Conservation (phyloP, 2,888 invertebrate species). For the Cryptocephalus primarius region DNA sequence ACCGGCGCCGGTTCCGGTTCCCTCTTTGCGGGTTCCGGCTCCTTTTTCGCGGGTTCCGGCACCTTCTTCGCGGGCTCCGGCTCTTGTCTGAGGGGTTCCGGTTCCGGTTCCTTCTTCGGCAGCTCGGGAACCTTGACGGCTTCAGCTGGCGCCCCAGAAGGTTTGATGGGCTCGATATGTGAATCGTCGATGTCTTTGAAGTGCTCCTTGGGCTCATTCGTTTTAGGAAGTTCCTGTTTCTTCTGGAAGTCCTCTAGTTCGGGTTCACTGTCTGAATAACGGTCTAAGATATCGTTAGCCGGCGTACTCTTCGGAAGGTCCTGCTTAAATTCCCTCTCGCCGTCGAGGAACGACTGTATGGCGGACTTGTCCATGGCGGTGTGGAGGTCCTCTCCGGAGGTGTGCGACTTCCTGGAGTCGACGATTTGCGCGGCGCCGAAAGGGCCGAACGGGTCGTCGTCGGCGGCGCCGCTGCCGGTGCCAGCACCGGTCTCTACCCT, state of each 20-base stretch:
- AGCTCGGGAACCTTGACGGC: constrained; percentile 9
- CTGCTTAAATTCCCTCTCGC: constrained; percentile 22
- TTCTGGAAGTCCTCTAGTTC: constrained; percentile 36
- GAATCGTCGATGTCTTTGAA: constrained; percentile 26
- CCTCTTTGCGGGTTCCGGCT: constrained; percentile 2
- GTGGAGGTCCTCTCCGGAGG: background rate
- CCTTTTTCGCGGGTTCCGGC: constrained; percentile 6
- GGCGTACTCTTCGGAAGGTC: constrained; percentile 7
- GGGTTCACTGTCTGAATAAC: constrained; percentile 42
- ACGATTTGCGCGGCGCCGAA: background rate
- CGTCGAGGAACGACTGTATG: constrained; percentile 30
- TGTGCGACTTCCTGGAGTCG: background rate
- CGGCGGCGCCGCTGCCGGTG: constrained; percentile 20
- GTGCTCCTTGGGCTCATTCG: constrained; percentile 11
- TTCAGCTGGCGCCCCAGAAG: constrained; percentile 4
- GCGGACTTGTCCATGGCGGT: constrained; percentile 15
- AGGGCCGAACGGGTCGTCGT: constrained; percentile 17
- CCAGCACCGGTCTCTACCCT: constrained; percentile 31
- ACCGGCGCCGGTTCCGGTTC: constrained; percentile 3
- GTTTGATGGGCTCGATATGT: constrained; percentile 1
- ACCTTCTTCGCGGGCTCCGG: background rate
- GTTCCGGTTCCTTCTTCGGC: constrained; percentile 12
- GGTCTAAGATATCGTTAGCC: constrained; percentile 38
- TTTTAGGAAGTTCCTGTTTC: constrained; percentile 10
- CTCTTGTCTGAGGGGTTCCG: constrained; percentile 2